phyloP scores from a whole-genome alignment of 1,140 invertebrate species.

The Plutomurus gul region DNA sequence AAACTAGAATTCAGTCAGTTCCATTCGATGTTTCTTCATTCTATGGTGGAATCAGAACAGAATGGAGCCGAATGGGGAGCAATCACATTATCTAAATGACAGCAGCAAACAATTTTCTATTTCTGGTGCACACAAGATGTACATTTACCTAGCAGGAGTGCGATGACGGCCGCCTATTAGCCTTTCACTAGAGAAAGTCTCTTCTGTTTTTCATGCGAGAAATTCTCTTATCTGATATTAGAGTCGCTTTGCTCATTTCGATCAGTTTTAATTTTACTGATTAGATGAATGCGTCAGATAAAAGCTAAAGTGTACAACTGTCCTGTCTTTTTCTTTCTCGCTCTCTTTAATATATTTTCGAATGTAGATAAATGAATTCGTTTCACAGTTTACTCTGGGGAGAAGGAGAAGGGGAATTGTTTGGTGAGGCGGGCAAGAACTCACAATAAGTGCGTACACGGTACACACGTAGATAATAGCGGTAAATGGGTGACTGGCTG shows the following conservation, averaged over 20 bases:
- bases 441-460: background rate
- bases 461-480: background rate
- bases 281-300: background rate
- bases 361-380: no score
- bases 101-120: background rate
- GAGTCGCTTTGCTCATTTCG: background rate
- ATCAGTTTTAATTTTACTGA: background rate
- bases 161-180: background rate
- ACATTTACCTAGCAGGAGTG: background rate
- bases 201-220: background rate
- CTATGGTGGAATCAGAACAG: background rate
- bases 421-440: no score
- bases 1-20: background rate
- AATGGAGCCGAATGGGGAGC: background rate
- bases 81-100: conserved; percentile 8
- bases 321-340: no score
- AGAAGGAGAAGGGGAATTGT: no score
- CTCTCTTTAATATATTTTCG: no score
- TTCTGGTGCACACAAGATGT: background rate
- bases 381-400: no score
- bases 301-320: background rate
- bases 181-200: background rate
- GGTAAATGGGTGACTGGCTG: background rate
- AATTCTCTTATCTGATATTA: background rate
- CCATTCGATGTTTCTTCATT: background rate